These are phyloP conservation scores for Empidonax traillii DNA, from an alignment of 2,113 vertebrate species.

Conservation along the genomic window DNA sequence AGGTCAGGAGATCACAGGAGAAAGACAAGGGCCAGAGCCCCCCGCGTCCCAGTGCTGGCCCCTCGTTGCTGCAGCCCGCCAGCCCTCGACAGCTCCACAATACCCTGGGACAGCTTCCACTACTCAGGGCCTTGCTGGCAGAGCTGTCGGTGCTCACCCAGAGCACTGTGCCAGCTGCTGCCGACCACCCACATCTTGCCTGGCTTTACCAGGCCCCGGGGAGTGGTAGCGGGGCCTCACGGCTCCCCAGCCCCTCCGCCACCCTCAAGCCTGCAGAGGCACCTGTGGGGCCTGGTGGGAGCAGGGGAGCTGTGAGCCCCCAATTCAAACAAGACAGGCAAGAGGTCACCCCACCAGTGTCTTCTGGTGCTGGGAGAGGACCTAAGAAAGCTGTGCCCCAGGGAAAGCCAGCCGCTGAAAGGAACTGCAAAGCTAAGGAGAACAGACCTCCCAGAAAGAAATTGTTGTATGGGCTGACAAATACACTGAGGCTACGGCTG, in stretches of 20 bases:
- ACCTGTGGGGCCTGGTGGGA: not conserved
- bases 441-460: slow-evolving; percentile 62
- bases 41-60: not conserved
- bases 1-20: not conserved
- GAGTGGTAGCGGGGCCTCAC: not conserved
- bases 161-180: not conserved
- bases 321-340: not conserved
- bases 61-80: not conserved
- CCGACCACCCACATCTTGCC: slow-evolving; percentile 25
- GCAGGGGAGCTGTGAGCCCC: not conserved
- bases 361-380: not conserved
- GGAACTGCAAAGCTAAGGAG: not conserved
- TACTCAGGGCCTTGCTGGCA: slow-evolving; percentile 84
- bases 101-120: slow-evolving; percentile 77
- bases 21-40: not conserved
- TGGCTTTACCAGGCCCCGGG: slow-evolving; percentile 66
- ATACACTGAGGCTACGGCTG: slow-evolving; percentile 83
- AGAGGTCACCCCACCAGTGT: not conserved
- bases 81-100: not conserved
- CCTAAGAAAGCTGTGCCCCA: not conserved
- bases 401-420: slow-evolving; percentile 9
- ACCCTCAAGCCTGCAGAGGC: not conserved
- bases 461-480: slow-evolving; percentile 83
- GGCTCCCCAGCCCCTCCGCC: not conserved
- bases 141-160: slow-evolving; percentile 83